These are phyloP conservation scores for Heliconius congener DNA, from an alignment of 1,140 invertebrate genomes.

Conservation along the genomic window DNA sequence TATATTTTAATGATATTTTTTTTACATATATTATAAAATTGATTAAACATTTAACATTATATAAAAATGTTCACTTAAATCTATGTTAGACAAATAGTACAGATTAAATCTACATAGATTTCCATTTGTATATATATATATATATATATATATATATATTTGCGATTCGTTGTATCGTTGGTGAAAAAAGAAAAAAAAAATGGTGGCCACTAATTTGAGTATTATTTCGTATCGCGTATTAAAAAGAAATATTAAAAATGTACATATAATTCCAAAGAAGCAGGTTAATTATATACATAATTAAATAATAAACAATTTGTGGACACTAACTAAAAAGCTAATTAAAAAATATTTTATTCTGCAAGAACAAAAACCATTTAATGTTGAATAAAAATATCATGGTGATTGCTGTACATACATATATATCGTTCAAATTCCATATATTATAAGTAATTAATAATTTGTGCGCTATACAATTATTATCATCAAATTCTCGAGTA, in stretches of 20 bases:
- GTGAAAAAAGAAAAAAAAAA: not conserved
- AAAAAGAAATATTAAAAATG: not conserved
- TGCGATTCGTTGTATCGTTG: not conserved
- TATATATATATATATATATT: conserved; percentile 1
- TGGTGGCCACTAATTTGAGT: not conserved
- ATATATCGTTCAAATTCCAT: not conserved
- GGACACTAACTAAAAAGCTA: not conserved
- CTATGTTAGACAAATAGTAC: conserved; percentile 21
- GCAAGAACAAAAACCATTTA: not conserved
- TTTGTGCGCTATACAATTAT: not conserved
- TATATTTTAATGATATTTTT: conserved; percentile 18
- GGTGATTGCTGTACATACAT: not conserved
- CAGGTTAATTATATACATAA: not conserved
- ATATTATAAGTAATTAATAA: not conserved
- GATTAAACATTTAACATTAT: conserved; percentile 14
- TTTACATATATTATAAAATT: conserved; percentile 32
- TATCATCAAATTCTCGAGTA: not conserved
- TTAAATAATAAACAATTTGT: not conserved
- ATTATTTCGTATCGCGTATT: conserved; percentile 1
- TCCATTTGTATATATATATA: conserved; percentile 4
- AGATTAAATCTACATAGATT: conserved; percentile 37
- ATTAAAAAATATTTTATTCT: not conserved
- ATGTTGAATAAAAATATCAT: not conserved
- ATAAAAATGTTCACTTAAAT: conserved; percentile 7
- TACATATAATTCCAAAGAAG: conserved; percentile 1